Evolutionary conservation across 1,140 invertebrate species (phyloP).

Genomic region (Aphelenchoides fujianensis): DNA sequence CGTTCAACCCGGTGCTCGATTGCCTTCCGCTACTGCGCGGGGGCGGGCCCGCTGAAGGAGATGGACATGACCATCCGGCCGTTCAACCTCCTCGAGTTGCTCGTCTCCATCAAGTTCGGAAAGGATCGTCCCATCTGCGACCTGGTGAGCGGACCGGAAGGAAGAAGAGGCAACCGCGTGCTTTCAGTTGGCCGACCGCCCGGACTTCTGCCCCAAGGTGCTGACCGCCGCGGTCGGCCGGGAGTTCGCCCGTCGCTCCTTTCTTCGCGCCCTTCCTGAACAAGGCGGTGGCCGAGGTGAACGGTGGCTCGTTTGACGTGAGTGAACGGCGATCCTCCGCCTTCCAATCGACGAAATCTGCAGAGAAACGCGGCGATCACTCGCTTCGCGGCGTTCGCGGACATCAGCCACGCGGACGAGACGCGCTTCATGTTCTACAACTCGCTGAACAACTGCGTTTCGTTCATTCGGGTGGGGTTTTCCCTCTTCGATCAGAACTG

Average conservation of each 20-base stretch:
- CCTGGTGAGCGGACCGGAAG: slow-evolving; percentile 17
- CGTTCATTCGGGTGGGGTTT: slow-evolving; percentile 6
- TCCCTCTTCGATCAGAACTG: neutral
- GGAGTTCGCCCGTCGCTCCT: slow-evolving; percentile 79
- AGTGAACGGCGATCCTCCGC: neutral
- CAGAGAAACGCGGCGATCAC: slow-evolving; percentile 24
- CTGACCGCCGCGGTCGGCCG: slow-evolving; percentile 72
- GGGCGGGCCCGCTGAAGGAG: neutral
- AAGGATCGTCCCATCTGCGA: slow-evolving; percentile 36
- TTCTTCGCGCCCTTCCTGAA: slow-evolving; percentile 83
- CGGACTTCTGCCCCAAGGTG: slow-evolving; percentile 74
- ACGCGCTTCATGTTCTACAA: slow-evolving; percentile 26
- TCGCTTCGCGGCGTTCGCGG: neutral
- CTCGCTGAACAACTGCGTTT: slow-evolving; percentile 13
- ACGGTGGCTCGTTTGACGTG: slow-evolving; percentile 68
- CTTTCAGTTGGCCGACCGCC: slow-evolving; percentile 62
- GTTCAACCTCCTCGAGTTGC: slow-evolving; percentile 7
- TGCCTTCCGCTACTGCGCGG: slow-evolving; percentile 3
- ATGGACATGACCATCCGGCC: neutral
- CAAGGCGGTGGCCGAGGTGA: slow-evolving; percentile 73
- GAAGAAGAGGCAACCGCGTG: neutral
- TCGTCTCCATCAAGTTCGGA: slow-evolving; percentile 31
- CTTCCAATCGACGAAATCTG: too few species aligned
- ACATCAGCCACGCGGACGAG: slow-evolving; percentile 28
- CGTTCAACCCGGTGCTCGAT: neutral